Percentiles rank a stretch among this genome's conserved stretches.
These are phyloP conservation scores for Channa maculata DNA, from an alignment of 2,113 vertebrate genomes.

Conservation along the genomic window DNA sequence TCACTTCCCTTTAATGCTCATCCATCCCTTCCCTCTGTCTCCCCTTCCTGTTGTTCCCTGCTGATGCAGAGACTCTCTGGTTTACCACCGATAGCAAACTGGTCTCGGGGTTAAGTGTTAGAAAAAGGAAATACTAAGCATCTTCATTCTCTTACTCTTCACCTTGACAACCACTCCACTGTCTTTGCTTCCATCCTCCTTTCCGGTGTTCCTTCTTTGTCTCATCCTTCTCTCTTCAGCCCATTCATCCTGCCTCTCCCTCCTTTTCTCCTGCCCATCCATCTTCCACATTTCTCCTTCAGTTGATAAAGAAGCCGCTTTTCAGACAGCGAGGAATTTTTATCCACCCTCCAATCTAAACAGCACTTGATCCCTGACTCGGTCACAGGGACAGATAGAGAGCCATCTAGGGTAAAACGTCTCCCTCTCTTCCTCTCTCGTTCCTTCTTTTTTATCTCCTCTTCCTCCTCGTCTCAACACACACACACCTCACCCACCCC, in stretches of 20 bases:
- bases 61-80: background rate
- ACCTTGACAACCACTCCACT: background rate
- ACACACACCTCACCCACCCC: background rate
- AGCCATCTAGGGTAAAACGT: slow-evolving; percentile 80
- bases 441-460: slow-evolving; percentile 6
- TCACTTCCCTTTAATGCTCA: background rate
- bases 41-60: background rate
- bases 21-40: background rate
- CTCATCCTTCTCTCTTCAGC: slow-evolving; percentile 1
- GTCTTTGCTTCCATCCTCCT: background rate
- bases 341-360: slow-evolving; percentile 72
- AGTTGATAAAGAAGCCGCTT: slow-evolving; percentile 56
- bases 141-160: background rate
- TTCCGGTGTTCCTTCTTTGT: background rate
- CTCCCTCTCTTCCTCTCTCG: slow-evolving; percentile 26
- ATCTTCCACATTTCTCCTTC: slow-evolving; percentile 33
- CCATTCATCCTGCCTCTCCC: slow-evolving; percentile 14
- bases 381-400: slow-evolving; percentile 48
- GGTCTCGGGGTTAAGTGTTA: background rate
- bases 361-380: slow-evolving; percentile 70
- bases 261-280: slow-evolving; percentile 14
- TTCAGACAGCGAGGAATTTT: slow-evolving; percentile 69
- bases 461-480: slow-evolving; percentile 9
- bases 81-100: slow-evolving; percentile 13
- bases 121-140: background rate